Evolutionary conservation across 2,113 vertebrate species (phyloP), one percentile per base, ranked within the genome.

Genomic region (Mastomys natalensis): DNA sequence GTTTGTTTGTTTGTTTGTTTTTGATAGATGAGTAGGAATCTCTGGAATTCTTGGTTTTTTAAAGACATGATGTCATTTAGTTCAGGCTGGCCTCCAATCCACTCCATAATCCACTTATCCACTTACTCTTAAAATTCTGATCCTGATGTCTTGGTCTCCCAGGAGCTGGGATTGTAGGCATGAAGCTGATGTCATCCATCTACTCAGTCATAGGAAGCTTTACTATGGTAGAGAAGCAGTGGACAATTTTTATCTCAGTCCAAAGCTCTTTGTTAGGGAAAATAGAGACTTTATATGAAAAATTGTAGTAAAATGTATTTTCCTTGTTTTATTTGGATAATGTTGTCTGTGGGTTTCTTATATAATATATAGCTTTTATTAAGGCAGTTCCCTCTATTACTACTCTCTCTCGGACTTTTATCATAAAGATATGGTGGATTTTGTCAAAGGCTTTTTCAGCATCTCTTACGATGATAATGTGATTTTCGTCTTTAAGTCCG

Each of bases 251-350:
- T 60, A 53, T 77, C 78, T 86, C 29, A 73, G 37, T 81, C 13
- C n/a, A 87, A 68, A 93, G 37, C 10, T 82, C 15, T 97, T 89
- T 43, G 34, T n/a, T 74, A 92, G 72, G 48, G 84, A 93, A 91
- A 93, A 85, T 37, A 53, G 11, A 58, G 15, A 51, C 19, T 82
- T 94, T 78, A 40, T 45, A 77, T 86, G 66, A 93, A 89, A 62
- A 77, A 89, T 96, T 91, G 51, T 94, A 88, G 48, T 90, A 80
- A 51, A 89, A 60, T 29, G 3, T 78, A 37, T 95, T 90, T 78
- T 80, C 15, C 7, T 85, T 91, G 6, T 92, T 96, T 94, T 74
- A 82, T 95, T 95, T 86, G 29, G 55, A 62, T 62, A 24, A 62
- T 43, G n/a, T 19, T 43, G n/a, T 16, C 58, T 62, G n/a, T 26